A percentile compares a stretch with the other conserved stretches of the same genome.
These are phyloP conservation scores for Virgularia gustaviana DNA, from an alignment of 92 coral and sea anemone species.

Conservation along the genomic window DNA sequence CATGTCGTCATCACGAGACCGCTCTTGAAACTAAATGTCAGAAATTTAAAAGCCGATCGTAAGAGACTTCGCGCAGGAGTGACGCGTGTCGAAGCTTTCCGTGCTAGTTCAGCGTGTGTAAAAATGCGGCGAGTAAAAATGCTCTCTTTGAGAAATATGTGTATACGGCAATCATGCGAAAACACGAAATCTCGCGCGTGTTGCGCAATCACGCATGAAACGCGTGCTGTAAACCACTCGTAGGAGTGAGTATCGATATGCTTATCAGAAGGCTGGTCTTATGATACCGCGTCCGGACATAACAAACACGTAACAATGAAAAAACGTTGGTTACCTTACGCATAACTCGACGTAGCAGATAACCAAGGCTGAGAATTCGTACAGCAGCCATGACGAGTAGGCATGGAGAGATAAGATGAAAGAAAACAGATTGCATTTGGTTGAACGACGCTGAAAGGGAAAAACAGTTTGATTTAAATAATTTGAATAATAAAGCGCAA, in stretches of 20 bases:
- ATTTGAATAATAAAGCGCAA: background rate
- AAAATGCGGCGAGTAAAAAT: too few species aligned
- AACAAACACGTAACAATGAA: too few species aligned
- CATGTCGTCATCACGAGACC: constrained; percentile 23
- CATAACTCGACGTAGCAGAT: constrained; percentile 30
- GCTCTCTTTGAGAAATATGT: too few species aligned
- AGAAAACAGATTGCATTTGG: constrained; percentile 59
- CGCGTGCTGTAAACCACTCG: too few species aligned
- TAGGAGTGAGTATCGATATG: too few species aligned
- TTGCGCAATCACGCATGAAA: too few species aligned
- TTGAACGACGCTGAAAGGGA: constrained; percentile 55
- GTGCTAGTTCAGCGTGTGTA: too few species aligned
- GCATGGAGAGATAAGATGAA: constrained; percentile 61
- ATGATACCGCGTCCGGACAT: too few species aligned
- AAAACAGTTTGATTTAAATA: background rate
- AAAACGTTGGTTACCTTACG: constrained; percentile 23
- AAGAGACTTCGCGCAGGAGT: background rate
- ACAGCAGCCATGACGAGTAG: constrained; percentile 59
- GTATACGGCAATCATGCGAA: too few species aligned
- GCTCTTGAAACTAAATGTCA: constrained; percentile 31
- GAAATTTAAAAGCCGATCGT: background rate
- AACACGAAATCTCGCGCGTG: too few species aligned
- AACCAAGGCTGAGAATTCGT: constrained; percentile 60
- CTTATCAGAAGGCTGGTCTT: too few species aligned
- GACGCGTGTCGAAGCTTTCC: too few species aligned